Conservation (phyloP, 1,140 invertebrate species). For the Drosophila punjabiensis region DNA sequence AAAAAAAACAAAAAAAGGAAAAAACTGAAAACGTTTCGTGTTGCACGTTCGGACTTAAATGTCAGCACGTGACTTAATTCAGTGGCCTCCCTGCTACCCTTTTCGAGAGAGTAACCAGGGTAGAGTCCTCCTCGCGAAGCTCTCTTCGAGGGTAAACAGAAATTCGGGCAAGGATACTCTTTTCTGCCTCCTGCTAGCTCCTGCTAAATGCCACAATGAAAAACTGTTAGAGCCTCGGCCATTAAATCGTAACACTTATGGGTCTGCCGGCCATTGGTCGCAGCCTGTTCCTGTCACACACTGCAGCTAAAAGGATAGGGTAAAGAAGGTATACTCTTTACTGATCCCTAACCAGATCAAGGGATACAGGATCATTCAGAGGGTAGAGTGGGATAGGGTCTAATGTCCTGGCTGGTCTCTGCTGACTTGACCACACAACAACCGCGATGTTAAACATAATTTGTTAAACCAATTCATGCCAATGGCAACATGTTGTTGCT, state of each 20-base stretch:
- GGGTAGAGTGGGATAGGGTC: background rate
- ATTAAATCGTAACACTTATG: conserved; percentile 41
- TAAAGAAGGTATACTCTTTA: background rate
- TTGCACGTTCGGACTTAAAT: conserved; percentile 81
- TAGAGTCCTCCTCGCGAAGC: background rate
- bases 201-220: conserved; percentile 26
- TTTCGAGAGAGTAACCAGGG: background rate
- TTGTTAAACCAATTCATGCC: conserved; percentile 62
- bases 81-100: conserved; percentile 14
- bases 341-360: background rate
- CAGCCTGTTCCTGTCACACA: background rate
- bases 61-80: conserved; percentile 76
- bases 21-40: conserved; percentile 50
- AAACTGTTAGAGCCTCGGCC: conserved; percentile 41
- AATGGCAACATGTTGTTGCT: conserved; percentile 59
- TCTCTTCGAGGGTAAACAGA: background rate
- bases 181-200: background rate
- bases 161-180: conserved; percentile 11
- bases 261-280: conserved; percentile 13
- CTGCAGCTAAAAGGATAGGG: background rate
- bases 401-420: background rate
- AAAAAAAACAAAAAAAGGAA: conserved; percentile 5
- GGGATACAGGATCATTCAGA: background rate
- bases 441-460: conserved; percentile 49
- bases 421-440: background rate